Percentiles rank a stretch among this genome's conserved stretches.
These are phyloP conservation scores for Acheta domesticus DNA, from an alignment of 2,888 invertebrate species.

Conservation along the genomic window DNA sequence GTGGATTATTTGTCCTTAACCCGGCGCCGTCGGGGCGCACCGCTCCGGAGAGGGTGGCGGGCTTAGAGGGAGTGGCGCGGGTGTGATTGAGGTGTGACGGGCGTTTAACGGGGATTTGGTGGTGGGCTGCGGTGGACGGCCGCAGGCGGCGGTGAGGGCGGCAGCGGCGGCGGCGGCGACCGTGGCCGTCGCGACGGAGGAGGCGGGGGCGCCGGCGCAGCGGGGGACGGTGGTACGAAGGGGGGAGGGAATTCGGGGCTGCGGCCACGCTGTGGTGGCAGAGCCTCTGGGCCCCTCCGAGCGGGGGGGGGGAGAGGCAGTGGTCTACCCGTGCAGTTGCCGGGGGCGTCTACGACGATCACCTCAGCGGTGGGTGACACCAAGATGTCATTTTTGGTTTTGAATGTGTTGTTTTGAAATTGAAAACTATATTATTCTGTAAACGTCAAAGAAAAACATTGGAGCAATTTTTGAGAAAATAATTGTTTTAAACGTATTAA, in stretches of 20 bases:
- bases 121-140: background rate
- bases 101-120: background rate
- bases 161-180: background rate
- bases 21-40: background rate
- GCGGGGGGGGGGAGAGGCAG: no score
- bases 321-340: no score
- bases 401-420: no score
- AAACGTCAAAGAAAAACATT: no score
- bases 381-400: no score
- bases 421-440: no score
- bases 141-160: background rate
- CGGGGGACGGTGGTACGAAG: background rate
- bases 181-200: background rate
- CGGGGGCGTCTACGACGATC: no score
- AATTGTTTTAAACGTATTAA: no score
- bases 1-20: background rate
- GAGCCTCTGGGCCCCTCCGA: no score
- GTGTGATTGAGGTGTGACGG: constrained; percentile 10
- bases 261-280: background rate
- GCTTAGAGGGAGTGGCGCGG: background rate
- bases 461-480: no score
- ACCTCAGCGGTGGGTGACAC: no score
- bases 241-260: background rate
- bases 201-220: background rate
- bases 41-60: background rate